These are phyloP conservation scores for Diploptera punctata DNA, from an alignment of 2,888 invertebrate genomes.

Conservation along the genomic window DNA sequence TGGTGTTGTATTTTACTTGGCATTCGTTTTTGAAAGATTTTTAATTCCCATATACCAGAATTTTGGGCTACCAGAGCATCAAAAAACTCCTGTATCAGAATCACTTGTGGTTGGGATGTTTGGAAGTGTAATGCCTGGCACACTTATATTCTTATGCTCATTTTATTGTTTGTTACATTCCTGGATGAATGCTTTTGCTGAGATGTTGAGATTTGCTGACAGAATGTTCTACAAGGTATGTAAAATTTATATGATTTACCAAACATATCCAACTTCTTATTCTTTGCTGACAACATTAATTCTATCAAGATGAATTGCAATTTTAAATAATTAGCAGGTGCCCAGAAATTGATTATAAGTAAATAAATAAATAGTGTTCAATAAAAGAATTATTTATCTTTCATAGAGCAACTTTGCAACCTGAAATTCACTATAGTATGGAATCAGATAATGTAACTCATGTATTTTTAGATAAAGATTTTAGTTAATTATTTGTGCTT, in stretches of 20 bases:
- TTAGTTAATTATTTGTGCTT: too few species aligned
- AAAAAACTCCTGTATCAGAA: conserved; percentile 49
- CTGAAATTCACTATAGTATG: too few species aligned
- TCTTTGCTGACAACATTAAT: too few species aligned
- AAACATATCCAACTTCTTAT: neutral
- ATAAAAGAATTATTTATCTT: too few species aligned
- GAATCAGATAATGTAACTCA: too few species aligned
- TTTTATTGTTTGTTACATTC: conserved; percentile 91
- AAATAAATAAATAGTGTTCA: too few species aligned
- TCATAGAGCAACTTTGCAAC: too few species aligned
- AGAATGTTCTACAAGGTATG: conserved; percentile 77
- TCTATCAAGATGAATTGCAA: too few species aligned
- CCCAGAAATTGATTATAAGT: too few species aligned
- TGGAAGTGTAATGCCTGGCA: conserved; percentile 76
- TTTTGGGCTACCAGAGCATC: conserved; percentile 58
- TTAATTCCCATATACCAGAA: conserved; percentile 71
- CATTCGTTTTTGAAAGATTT: conserved; percentile 82
- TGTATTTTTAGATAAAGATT: too few species aligned
- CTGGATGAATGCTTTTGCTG: conserved; percentile 92
- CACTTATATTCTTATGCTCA: conserved; percentile 71
- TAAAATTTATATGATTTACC: neutral
- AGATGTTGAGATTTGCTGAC: conserved; percentile 87
- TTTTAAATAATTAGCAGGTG: too few species aligned
- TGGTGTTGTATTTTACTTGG: conserved; percentile 79
- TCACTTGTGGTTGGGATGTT: conserved; percentile 61